A percentile compares a stretch with the other conserved stretches of the same genome.
phyloP scores from a whole-genome alignment of 2,888 invertebrate species.

The Endotricha flammealis region DNA sequence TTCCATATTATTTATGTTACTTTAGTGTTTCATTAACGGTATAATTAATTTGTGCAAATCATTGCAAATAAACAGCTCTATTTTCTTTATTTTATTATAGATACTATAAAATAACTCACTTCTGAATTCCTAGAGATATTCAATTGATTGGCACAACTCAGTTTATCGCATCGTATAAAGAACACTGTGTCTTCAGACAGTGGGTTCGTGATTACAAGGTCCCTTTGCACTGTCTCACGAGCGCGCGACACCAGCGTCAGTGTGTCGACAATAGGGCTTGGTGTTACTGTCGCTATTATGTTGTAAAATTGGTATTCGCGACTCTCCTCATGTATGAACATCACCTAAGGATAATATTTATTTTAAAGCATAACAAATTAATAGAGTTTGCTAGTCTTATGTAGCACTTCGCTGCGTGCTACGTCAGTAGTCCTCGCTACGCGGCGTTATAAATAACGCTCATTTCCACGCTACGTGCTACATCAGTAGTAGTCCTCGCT shows the following conservation, averaged over 20 bases:
- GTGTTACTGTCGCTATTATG: constrained; percentile 40
- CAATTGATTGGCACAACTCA: constrained; percentile 41
- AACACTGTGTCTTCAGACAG: constrained; percentile 42
- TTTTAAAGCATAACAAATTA: too few species aligned
- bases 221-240: constrained; percentile 49
- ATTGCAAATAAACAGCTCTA: too few species aligned
- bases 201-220: constrained; percentile 50
- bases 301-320: constrained; percentile 65
- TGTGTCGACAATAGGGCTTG: constrained; percentile 51
- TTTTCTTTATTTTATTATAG: too few species aligned
- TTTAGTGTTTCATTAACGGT: too few species aligned
- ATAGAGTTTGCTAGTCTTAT: too few species aligned
- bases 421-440: too few species aligned
- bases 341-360: constrained; percentile 43
- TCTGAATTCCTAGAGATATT: constrained; percentile 50
- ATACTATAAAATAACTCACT: constrained; percentile 36
- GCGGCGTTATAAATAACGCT: too few species aligned
- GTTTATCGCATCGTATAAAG: constrained; percentile 36
- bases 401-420: too few species aligned
- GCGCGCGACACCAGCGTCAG: constrained; percentile 52
- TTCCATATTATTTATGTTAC: too few species aligned
- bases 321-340: constrained; percentile 50
- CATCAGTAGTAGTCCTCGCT: too few species aligned
- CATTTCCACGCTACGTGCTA: too few species aligned
- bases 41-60: too few species aligned